Percentiles rank a stretch among this genome's conserved stretches.
Evolutionary conservation across 2,888 invertebrate species (phyloP).

Genomic region (Tipula lateralis): DNA sequence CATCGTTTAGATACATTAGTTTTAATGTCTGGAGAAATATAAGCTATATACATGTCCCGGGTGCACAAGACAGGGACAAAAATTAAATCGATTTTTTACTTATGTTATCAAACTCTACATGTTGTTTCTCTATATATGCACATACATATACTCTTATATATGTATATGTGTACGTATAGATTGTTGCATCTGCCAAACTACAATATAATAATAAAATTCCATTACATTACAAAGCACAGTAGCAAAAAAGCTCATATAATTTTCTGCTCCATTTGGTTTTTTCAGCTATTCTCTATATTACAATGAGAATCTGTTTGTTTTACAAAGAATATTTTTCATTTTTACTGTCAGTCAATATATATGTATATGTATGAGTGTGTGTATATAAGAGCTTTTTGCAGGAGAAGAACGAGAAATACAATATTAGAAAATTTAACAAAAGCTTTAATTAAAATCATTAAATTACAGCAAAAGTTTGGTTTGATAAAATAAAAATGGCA

Average conservation of each 20-base stretch:
- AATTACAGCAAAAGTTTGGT: no score
- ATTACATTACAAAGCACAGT: not conserved
- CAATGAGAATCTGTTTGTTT: not conserved
- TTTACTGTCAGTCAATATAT: not conserved
- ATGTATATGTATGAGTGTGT: no score
- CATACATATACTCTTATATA: no score
- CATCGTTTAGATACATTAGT: conserved; percentile 1
- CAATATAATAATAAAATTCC: conserved; percentile 2
- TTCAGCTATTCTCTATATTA: not conserved
- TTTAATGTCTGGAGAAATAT: not conserved
- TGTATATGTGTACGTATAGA: not conserved
- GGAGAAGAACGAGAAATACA: no score
- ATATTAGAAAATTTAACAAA: no score
- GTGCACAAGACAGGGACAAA: not conserved
- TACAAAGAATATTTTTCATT: not conserved
- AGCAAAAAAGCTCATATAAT: conserved; percentile 5
- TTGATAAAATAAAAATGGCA: no score
- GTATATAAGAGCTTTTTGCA: not conserved
- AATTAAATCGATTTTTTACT: not conserved
- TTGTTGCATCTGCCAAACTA: conserved; percentile 19
- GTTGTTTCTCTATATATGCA: no score
- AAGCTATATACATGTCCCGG: not conserved
- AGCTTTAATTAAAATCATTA: no score
- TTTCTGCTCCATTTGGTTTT: not conserved
- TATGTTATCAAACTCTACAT: not conserved